Evolutionary conservation across 1,140 invertebrate genomes (phyloP), one percentile per base, ranked within the genome.

Genomic region (Diorhabda carinulata): DNA sequence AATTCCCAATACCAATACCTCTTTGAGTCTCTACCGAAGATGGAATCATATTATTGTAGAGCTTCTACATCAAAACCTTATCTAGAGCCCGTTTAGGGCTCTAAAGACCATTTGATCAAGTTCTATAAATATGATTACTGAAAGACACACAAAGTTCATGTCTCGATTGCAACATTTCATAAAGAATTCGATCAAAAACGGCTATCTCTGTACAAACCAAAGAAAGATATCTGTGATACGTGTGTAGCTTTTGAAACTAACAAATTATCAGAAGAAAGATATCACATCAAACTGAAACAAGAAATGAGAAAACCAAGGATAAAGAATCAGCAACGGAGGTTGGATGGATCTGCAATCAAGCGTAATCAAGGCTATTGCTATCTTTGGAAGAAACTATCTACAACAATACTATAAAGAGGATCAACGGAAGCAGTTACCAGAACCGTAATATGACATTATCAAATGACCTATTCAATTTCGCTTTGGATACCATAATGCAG

Each of bases 311-410:
- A 57, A 43, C 6, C 8, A 7, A 61, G 8, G 42, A 72, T 9
- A 68, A 68, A 59, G 40, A 65, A 42, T 25, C 41, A n/a, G 43
- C 7, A 57, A 56, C 4, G 59, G 47, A 60, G 47, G 44, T 52
- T 64, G 52, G 6, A 59, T 70, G 59, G 69, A 70, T 47, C 7
- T 70, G 3, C 71, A 70, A 52, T 67, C 69, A 6, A 68, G 45
- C 73, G 10, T 47, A 69, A 74, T 3, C 67, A 77, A 43, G 76
- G 64, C 8, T 69, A 45, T 47, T 79, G 77, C 62, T 80, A 74
- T 73, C 56, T 78, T n/a, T 79, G 76, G 77, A 67, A 40, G 8
- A 47, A 7, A 9, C 2, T 2, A 64, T 10, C 6, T 64, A 64
- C 4, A 6, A 25, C 43, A 25, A 69, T 52, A 69, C 66, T 52